A percentile compares a stretch with the other conserved stretches of the same genome.
phyloP scores from a whole-genome alignment of 2,888 invertebrate genomes.

The Agriotes lineatus region DNA sequence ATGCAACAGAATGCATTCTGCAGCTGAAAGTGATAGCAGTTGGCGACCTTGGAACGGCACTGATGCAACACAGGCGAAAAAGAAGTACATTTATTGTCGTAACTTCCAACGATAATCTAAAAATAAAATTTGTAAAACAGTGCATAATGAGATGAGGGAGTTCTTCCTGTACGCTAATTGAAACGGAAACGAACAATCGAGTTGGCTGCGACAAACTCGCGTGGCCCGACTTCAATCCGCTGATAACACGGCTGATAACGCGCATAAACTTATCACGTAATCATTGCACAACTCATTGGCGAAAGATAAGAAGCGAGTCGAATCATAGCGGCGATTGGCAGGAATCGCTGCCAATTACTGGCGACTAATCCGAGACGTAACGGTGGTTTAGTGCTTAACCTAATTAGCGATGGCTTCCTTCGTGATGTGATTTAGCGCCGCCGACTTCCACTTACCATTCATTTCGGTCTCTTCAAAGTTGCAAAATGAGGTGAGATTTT shows the following conservation, averaged over 20 bases:
- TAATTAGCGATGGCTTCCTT: neutral
- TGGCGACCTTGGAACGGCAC: neutral
- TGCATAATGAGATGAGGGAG: conserved; percentile 68
- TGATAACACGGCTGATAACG: conserved; percentile 54
- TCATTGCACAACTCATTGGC: conserved; percentile 27
- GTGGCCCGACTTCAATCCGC: conserved; percentile 57
- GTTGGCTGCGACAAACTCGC: conserved; percentile 63
- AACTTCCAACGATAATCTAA: conserved; percentile 57
- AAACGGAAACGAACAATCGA: conserved; percentile 68
- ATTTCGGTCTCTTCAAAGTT: neutral
- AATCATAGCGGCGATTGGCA: neutral
- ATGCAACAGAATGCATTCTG: neutral
- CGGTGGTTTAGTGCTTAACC: neutral
- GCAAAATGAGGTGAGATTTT: conserved; percentile 1
- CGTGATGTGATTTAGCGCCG: neutral
- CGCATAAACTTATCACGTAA: conserved; percentile 43
- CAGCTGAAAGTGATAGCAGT: neutral
- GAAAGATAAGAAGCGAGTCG: conserved; percentile 6
- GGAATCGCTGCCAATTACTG: neutral
- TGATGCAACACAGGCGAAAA: neutral
- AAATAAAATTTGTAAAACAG: conserved; percentile 67
- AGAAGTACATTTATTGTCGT: neutral
- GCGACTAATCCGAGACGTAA: neutral
- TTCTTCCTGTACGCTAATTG: conserved; percentile 67
- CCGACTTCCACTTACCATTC: neutral